Base-by-base conservation (phyloP, 2,888 invertebrate genomes). In the Acrobasis consociella region DNA sequence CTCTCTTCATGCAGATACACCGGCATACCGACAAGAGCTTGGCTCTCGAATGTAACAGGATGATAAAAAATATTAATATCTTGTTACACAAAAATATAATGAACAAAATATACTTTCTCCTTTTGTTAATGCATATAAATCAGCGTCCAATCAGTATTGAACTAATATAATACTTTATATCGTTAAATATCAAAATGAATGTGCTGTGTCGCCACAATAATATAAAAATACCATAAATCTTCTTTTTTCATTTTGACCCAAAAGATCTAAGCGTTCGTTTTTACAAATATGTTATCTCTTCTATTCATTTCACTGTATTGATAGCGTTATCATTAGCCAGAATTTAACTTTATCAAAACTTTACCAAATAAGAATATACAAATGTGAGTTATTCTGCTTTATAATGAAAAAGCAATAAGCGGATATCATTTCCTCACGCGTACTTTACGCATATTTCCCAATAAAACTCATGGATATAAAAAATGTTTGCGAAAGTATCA, bases 381-480 rank as follows among this genome's bases (percentile, higher is more conserved):
- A 39, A 60, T 46, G 13, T 11, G 7, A 46, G 46, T 13, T n/a
- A 46, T 46, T 13, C 7, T 13, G 11, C n/a, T 46, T 46, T 11
- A 13, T 46, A 70, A 70, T 72, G 73, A 76, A 82, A 77, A 76
- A 76, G 76, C 75, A 78, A 74, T 72, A 15, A 70, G 63, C 69
- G 64, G 68, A 80, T 31, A 81, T 83, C 80, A 79, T 77, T 78
- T 76, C 64, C 80, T 77, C 69, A 82, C 77, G 85, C 81, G 82
- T 87, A 89, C 89, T 88, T 89, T 78, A 89, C 88, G 89, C 90
- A 85, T 77, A 65, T 90, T 89, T 87, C 86, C 9, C 7, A 42
- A 56, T 42, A 13, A 46, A 46, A 46, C 13, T 3, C 3, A 46
- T 7, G 1, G 11, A 56, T 13, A 42, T 7, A 56, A 89, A 89